phyloP scores from a whole-genome alignment of 2,113 vertebrate genomes.

The Oreocharis arfaki region DNA sequence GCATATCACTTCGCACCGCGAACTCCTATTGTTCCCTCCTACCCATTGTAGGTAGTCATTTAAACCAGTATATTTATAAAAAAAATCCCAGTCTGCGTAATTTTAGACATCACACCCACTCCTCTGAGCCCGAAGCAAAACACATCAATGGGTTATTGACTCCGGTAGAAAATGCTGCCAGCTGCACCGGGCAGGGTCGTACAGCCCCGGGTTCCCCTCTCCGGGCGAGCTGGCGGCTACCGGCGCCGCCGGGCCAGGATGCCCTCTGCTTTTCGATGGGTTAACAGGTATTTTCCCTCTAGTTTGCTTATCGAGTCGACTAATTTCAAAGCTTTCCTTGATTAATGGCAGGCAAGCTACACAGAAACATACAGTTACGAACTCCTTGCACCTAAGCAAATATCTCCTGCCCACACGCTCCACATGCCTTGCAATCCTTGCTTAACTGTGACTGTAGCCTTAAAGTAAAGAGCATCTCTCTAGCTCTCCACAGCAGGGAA shows the following conservation, averaged over 20 bases:
- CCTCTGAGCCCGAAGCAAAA: neutral
- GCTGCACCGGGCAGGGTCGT: fast-evolving
- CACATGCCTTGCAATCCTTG: neutral
- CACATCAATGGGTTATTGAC: neutral
- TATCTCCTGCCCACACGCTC: neutral
- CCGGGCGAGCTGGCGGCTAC: too few relatives aligned
- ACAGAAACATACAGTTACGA: neutral
- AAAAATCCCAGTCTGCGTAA: neutral
- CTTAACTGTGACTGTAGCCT: neutral
- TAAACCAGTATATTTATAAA: neutral
- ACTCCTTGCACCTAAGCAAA: neutral
- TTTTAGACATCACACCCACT: neutral
- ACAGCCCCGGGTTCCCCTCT: neutral
- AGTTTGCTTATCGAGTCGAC: neutral
- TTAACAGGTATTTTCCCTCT: neutral
- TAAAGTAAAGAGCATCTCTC: neutral
- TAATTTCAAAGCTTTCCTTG: neutral
- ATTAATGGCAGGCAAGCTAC: neutral
- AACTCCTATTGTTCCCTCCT: slow-evolving; percentile 59
- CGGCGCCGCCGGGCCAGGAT: neutral
- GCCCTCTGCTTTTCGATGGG: neutral
- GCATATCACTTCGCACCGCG: neutral
- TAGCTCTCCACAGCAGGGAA: neutral
- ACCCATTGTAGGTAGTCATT: neutral
- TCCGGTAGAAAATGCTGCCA: neutral